A percentile compares a stretch with the other conserved stretches of the same genome.
These are phyloP conservation scores for Notospermus geniculatus DNA, from an alignment of 1,140 invertebrate genomes.

Conservation along the genomic window DNA sequence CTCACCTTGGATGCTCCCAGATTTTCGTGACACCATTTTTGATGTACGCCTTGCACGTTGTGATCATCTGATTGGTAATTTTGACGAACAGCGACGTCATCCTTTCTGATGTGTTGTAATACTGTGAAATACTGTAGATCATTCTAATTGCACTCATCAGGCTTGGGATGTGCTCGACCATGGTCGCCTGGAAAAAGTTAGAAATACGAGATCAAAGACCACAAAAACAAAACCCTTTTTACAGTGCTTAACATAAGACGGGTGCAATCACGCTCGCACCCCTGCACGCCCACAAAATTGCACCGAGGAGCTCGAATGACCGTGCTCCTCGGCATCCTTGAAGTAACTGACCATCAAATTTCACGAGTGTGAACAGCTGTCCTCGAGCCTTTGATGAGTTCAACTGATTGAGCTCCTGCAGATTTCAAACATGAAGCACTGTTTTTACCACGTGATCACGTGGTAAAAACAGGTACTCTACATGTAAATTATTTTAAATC, in stretches of 20 bases:
- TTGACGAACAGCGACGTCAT: constrained; percentile 59
- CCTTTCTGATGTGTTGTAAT: constrained; percentile 57
- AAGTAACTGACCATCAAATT: too few relatives aligned
- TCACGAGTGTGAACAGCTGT: too few relatives aligned
- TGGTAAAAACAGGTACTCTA: too few relatives aligned
- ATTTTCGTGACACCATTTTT: constrained; percentile 82
- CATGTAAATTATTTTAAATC: too few relatives aligned
- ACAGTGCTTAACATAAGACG: too few relatives aligned
- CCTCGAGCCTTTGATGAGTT: too few relatives aligned
- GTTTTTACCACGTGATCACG: background rate
- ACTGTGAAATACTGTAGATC: constrained; percentile 58
- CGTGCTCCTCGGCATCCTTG: too few relatives aligned
- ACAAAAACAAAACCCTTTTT: background rate
- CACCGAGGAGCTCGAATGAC: too few relatives aligned
- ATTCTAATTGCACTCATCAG: constrained; percentile 57
- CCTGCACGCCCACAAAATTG: too few relatives aligned
- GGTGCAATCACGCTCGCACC: too few relatives aligned
- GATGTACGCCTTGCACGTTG: constrained; percentile 88
- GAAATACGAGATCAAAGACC: background rate
- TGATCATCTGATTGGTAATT: constrained; percentile 96
- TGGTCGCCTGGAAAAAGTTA: constrained; percentile 58
- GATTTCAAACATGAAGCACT: too few relatives aligned
- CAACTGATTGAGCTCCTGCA: too few relatives aligned
- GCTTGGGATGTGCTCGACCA: constrained; percentile 55
- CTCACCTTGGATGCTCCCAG: constrained; percentile 78